Conservation (phyloP, 37 sponge, comb jelly and placozoan species). For the Halisarca cf. caerulea region DNA sequence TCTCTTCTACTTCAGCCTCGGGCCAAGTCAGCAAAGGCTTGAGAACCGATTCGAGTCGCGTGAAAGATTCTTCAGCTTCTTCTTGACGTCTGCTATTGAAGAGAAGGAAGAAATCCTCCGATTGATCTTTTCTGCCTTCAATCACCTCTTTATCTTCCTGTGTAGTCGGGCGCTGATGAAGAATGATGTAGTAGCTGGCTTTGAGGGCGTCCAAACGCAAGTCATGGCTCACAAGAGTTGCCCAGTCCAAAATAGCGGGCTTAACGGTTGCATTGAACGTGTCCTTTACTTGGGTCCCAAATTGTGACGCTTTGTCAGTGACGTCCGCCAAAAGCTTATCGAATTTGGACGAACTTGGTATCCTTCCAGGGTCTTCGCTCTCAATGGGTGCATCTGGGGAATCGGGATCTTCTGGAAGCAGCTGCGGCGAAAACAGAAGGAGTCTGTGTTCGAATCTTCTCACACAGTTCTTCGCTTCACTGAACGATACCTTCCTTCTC, state of each 20-base stretch:
- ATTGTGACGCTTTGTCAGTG: neutral
- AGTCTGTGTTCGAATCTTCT: neutral
- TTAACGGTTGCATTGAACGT: neutral
- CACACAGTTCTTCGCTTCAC: neutral
- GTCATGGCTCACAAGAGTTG: conserved; percentile 6
- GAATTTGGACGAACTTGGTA: neutral
- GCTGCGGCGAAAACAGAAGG: neutral
- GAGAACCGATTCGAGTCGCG: neutral
- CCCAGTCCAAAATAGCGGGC: neutral
- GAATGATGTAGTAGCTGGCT: conserved; percentile 5
- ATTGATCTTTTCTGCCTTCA: too few relatives aligned
- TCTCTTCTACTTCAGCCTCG: neutral
- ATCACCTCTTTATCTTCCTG: neutral
- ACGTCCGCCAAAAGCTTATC: neutral
- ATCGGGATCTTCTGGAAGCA: too few relatives aligned
- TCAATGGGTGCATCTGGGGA: too few relatives aligned
- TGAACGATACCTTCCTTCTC: neutral
- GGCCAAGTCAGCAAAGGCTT: neutral
- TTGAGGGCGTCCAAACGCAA: conserved; percentile 9
- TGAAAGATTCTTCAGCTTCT: neutral
- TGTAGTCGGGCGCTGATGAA: neutral
- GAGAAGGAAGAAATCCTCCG: neutral
- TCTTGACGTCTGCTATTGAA: conserved; percentile 17
- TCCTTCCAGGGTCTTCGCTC: too few relatives aligned
- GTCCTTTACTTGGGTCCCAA: neutral